phyloP scores from a whole-genome alignment of 2,113 vertebrate genomes.

The Chelonoidis abingdonii region DNA sequence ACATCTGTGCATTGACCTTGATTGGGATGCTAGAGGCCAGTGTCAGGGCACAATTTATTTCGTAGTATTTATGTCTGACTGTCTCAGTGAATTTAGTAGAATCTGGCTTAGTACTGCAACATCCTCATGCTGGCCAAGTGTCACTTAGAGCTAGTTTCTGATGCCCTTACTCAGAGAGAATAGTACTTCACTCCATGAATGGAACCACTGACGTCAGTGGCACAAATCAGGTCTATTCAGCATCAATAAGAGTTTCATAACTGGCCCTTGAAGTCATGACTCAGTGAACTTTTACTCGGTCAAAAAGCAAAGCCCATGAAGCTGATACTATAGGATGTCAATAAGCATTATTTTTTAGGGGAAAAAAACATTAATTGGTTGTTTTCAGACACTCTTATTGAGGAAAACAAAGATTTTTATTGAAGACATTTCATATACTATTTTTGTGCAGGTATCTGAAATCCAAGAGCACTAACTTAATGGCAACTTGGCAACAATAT shows the following conservation, averaged over 20 bases:
- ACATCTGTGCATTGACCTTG: background rate
- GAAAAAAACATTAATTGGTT: background rate
- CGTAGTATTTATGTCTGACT: background rate
- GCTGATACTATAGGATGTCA: background rate
- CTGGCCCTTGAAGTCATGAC: background rate
- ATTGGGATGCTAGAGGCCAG: background rate
- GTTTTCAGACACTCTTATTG: background rate
- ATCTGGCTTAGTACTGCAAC: background rate
- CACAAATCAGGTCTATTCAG: background rate
- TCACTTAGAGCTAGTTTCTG: background rate
- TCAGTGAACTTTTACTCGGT: background rate
- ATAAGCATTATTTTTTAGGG: background rate
- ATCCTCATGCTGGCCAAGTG: background rate
- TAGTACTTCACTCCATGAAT: background rate
- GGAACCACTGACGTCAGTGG: background rate
- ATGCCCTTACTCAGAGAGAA: background rate
- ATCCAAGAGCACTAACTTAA: conserved; percentile 48
- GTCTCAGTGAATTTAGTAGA: background rate
- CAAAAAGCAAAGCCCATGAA: background rate
- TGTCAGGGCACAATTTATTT: background rate
- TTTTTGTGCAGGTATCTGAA: conserved; percentile 38
- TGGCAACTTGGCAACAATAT: conserved; percentile 36
- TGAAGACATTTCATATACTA: conserved; percentile 42
- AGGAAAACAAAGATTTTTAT: background rate
- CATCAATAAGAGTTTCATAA: background rate